These are phyloP conservation scores for Stegodyphus dumicola DNA, from an alignment of 1,140 invertebrate genomes.

Conservation along the genomic window DNA sequence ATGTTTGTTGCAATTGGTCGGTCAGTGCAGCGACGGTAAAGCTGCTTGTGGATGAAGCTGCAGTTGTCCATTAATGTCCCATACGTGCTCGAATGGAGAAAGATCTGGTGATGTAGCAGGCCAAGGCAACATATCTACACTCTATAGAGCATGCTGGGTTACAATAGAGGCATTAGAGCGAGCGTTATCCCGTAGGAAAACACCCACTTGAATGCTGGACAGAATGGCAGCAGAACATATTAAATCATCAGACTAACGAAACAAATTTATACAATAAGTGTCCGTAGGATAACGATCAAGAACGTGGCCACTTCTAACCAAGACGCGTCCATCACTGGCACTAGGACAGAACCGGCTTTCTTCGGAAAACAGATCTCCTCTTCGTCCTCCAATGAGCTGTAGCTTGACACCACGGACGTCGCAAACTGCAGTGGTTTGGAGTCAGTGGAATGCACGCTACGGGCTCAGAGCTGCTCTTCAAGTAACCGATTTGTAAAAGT, in stretches of 20 bases:
- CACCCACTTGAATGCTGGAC: background rate
- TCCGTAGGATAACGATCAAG: background rate
- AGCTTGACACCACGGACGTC: background rate
- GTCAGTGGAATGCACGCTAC: too few relatives aligned
- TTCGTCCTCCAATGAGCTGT: background rate
- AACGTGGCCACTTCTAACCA: background rate
- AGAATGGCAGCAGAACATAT: background rate
- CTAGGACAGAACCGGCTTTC: background rate
- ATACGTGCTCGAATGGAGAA: too few relatives aligned
- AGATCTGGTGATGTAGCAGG: too few relatives aligned
- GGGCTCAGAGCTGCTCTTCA: too few relatives aligned
- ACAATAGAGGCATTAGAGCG: background rate
- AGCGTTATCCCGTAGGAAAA: background rate
- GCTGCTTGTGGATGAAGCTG: background rate
- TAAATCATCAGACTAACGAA: background rate
- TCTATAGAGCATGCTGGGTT: background rate
- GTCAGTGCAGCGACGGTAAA: background rate
- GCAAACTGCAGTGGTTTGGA: background rate
- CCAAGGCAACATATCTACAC: too few relatives aligned
- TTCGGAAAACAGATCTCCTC: background rate
- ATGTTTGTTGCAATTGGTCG: background rate
- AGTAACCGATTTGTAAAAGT: too few relatives aligned
- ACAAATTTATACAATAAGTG: background rate
- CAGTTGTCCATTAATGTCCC: background rate
- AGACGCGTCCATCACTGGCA: background rate